Base-by-base conservation (phyloP, 92 coral and sea anemone genomes). In the Porites cylindrica region DNA sequence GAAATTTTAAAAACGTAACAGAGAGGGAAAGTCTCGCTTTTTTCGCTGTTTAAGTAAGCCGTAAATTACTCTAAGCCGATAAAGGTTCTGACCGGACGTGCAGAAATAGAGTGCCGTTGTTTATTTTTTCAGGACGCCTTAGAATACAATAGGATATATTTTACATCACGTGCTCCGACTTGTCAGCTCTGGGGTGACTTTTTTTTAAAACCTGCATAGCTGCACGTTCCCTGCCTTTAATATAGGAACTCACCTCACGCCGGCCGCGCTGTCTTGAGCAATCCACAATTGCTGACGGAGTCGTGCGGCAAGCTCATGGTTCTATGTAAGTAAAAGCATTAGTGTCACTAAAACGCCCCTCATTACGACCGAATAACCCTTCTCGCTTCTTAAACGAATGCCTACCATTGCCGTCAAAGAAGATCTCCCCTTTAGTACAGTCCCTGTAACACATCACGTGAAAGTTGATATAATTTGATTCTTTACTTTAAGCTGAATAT, bases 301-400 rank as follows among this genome's bases (percentile, higher is more conserved):
- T 62, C 91, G 86, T 13, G 99, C 99, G 8, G 99, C 99, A 70
- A 95, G 95, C 53, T 90, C 81, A 63, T 97, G 99, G 79, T 97
- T 93, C 99, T 96, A 66, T 38, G 87, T 83, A 50, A 73, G 87
- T 75, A 82, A 60, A 81, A 50, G 16, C 17, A 60, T 10, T 29
- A 32, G 20, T 51, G 52, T 67, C 52, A 21, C 43, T 17, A 16
- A 29, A 56, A 8, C 1, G 38, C 47, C 47, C 47, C 47, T 4
- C 6, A 38, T 4, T 0, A 38, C 47, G 47, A 38, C 47, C 47
- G 47, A 38, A 5, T 38, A 18, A 17, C 59, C 56, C 50, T 59
- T 59, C 17, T 59, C 63, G 17, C 14, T 59, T 17, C 17, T 17
- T 59, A 9, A 38, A 38, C 47, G 14, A 59, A 59, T 0, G 6